A percentile compares a stretch with the other conserved stretches of the same genome.
Evolutionary conservation across 2,113 vertebrate species (phyloP).

Genomic region (Actenoides lindsayi): DNA sequence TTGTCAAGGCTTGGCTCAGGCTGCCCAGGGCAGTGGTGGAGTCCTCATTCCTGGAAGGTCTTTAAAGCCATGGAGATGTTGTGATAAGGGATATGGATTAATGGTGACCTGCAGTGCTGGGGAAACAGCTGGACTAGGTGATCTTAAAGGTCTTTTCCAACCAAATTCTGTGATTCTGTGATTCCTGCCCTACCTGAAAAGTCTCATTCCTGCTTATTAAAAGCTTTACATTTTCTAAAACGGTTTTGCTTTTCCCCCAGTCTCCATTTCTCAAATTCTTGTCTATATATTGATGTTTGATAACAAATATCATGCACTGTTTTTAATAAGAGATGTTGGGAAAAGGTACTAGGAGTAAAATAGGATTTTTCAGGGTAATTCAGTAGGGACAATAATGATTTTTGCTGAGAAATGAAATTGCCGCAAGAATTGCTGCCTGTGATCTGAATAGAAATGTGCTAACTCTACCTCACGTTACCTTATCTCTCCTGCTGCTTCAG

Average conservation of each 20-base stretch:
- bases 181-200: not conserved
- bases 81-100: not conserved
- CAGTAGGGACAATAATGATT: conserved; percentile 55
- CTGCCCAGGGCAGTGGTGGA: too few relatives aligned
- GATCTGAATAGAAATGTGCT: conserved; percentile 5
- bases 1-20: too few relatives aligned
- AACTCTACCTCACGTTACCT: conserved; percentile 9
- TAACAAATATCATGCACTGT: conserved; percentile 60
- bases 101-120: too few relatives aligned
- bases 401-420: conserved; percentile 63
- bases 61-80: too few relatives aligned
- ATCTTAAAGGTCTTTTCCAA: too few relatives aligned
- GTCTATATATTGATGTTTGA: conserved; percentile 69
- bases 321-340: conserved; percentile 69
- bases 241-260: not conserved
- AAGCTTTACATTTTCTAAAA: conserved; percentile 22
- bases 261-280: conserved; percentile 37
- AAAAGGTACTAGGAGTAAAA: conserved; percentile 51
- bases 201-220: conserved; percentile 6
- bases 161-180: not conserved
- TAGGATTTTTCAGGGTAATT: conserved; percentile 50
- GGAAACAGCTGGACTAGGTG: too few relatives aligned
- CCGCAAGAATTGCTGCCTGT: conserved; percentile 11
- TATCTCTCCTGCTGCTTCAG: not conserved
- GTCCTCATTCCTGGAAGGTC: too few relatives aligned